These are phyloP conservation scores for Collichthys lucidus DNA, from an alignment of 2,113 vertebrate genomes.

Conservation along the genomic window DNA sequence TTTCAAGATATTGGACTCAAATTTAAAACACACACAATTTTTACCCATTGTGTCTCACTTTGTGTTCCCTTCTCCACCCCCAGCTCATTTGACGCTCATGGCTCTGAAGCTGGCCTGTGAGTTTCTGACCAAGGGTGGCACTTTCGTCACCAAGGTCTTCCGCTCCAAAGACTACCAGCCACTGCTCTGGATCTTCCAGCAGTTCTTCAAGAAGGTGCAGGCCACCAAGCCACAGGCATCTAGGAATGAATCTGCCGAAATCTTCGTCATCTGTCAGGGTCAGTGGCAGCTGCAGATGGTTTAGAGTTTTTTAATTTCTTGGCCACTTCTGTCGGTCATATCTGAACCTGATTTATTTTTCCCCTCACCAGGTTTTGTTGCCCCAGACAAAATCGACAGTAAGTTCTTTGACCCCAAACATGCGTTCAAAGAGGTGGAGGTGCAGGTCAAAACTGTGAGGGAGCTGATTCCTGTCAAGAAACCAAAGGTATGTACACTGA, in stretches of 20 bases:
- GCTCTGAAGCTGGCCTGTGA: slow-evolving; percentile 94
- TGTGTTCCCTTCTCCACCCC: background rate
- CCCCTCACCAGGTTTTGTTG: slow-evolving; percentile 87
- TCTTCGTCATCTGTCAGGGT: slow-evolving; percentile 99
- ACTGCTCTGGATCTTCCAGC: slow-evolving; percentile 97
- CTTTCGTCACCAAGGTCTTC: slow-evolving; percentile 97
- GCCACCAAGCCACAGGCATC: slow-evolving; percentile 98
- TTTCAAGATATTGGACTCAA: background rate
- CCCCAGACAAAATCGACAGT: slow-evolving; percentile 95
- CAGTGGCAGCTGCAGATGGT: slow-evolving; percentile 31
- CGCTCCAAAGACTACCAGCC: slow-evolving; percentile 97
- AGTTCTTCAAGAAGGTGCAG: slow-evolving; percentile 95
- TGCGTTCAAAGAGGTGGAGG: slow-evolving; percentile 96
- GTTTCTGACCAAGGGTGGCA: slow-evolving; percentile 92
- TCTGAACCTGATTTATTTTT: background rate
- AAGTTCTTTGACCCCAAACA: slow-evolving; percentile 98
- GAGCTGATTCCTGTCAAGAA: slow-evolving; percentile 92
- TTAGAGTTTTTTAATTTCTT: too few relatives aligned
- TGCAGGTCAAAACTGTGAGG: slow-evolving; percentile 91
- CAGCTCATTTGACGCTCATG: slow-evolving; percentile 94
- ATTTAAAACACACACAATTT: background rate
- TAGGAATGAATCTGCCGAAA: slow-evolving; percentile 95
- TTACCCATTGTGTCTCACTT: background rate
- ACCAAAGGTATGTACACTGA: slow-evolving; percentile 86
- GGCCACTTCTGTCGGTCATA: background rate